These are phyloP conservation scores for Epizoanthus scotinus DNA, from an alignment of 92 coral and sea anemone species.

Conservation along the genomic window DNA sequence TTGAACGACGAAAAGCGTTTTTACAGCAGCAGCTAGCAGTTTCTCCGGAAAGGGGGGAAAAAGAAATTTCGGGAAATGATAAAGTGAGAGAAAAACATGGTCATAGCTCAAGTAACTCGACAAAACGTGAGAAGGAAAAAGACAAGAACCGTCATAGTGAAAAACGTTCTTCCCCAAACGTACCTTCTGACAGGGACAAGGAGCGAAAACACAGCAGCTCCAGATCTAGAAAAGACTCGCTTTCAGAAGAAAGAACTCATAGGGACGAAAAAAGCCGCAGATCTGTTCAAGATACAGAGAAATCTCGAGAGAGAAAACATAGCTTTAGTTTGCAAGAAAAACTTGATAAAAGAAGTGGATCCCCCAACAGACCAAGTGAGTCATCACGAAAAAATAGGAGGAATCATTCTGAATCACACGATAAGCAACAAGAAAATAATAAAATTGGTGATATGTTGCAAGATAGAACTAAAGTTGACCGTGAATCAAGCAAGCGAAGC, in stretches of 20 bases:
- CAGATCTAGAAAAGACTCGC: slow-evolving; percentile 33
- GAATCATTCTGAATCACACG: slow-evolving; percentile 35
- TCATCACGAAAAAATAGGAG: neutral
- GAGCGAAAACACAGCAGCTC: slow-evolving; percentile 45
- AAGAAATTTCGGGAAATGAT: slow-evolving; percentile 37
- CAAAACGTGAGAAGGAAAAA: slow-evolving; percentile 43
- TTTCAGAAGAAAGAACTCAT: slow-evolving; percentile 8
- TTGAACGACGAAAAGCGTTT: slow-evolving; percentile 85
- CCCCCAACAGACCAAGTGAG: slow-evolving; percentile 18
- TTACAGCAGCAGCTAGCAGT: slow-evolving; percentile 90
- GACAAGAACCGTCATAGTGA: slow-evolving; percentile 36
- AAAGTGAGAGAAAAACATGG: slow-evolving; percentile 31
- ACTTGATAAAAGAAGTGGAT: slow-evolving; percentile 1
- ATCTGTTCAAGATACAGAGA: slow-evolving; percentile 4
- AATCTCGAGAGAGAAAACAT: neutral
- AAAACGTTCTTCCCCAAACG: no score
- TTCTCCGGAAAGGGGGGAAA: slow-evolving; percentile 35
- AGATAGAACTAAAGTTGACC: neutral
- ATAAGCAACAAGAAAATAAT: slow-evolving; percentile 10
- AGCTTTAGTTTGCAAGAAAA: neutral
- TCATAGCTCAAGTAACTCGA: slow-evolving; percentile 28
- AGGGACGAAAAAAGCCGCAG: slow-evolving; percentile 18
- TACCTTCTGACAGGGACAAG: slow-evolving; percentile 26
- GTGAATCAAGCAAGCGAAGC: slow-evolving; percentile 21
- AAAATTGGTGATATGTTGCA: slow-evolving; percentile 7